phyloP scores from a whole-genome alignment of 1,140 invertebrate genomes.

The Lethrus apterus region DNA sequence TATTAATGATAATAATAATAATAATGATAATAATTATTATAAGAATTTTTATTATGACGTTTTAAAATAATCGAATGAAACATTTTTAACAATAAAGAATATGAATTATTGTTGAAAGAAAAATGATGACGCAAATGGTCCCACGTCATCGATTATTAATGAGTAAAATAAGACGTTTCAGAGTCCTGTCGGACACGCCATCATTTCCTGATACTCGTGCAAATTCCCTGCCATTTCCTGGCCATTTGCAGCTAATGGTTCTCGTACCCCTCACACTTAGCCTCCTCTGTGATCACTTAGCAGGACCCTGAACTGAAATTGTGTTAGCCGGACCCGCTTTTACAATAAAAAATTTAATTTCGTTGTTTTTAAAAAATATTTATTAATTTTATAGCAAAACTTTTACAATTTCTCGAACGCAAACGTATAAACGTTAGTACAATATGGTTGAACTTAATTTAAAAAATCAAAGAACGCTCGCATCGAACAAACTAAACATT shows the following conservation, averaged over 20 bases:
- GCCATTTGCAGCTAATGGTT: constrained; percentile 17
- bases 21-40: too few relatives aligned
- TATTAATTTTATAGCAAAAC: not conserved
- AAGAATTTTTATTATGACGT: too few relatives aligned
- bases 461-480: not conserved
- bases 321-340: too few relatives aligned
- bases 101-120: too few relatives aligned
- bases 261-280: constrained; percentile 7
- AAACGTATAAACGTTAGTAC: not conserved
- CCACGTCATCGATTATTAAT: too few relatives aligned
- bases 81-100: too few relatives aligned
- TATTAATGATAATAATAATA: too few relatives aligned
- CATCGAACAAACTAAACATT: not conserved
- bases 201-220: constrained; percentile 16
- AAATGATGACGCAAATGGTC: too few relatives aligned
- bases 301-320: constrained; percentile 12
- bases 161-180: constrained; percentile 14
- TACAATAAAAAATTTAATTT: not conserved
- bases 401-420: not conserved
- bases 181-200: constrained; percentile 14
- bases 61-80: too few relatives aligned
- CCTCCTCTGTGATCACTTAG: constrained; percentile 4
- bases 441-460: not conserved
- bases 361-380: not conserved
- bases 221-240: constrained; percentile 15